Conservation (phyloP, 1,140 invertebrate genomes). For the Diploscapter pachys region DNA sequence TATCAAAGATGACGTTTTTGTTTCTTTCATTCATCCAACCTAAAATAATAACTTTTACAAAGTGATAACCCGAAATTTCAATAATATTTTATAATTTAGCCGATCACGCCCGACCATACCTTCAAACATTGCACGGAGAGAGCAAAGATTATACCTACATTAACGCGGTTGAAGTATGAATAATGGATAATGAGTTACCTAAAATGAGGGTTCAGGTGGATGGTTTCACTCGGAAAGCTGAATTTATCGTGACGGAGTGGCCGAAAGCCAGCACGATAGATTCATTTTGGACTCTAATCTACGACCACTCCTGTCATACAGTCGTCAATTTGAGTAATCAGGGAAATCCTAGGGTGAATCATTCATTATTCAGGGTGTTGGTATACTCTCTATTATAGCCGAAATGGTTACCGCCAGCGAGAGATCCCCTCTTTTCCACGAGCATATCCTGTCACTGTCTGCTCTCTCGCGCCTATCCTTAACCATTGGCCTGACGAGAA, state of each 20-base stretch:
- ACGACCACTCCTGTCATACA: conserved; percentile 93
- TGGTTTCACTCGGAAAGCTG: conserved; percentile 88
- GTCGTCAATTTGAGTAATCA: conserved; percentile 88
- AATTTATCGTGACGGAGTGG: conserved; percentile 90
- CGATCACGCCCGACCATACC: conserved; percentile 92
- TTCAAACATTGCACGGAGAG: conserved; percentile 82
- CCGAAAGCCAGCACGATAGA: conserved; percentile 82
- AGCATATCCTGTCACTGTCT: too few relatives aligned
- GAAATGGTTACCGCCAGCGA: too few relatives aligned
- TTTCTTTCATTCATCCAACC: too few relatives aligned
- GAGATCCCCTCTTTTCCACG: too few relatives aligned
- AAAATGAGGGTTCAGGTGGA: conserved; percentile 63
- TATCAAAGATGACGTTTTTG: too few relatives aligned
- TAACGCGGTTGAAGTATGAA: conserved; percentile 86
- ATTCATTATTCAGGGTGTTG: not conserved
- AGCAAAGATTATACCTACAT: conserved; percentile 96
- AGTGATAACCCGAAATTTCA: not conserved
- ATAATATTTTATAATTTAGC: conserved; percentile 65
- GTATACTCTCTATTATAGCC: too few relatives aligned
- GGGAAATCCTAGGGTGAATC: conserved; percentile 61
- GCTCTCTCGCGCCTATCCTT: too few relatives aligned
- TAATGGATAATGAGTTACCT: not conserved
- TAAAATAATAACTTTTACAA: too few relatives aligned
- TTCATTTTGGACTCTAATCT: conserved; percentile 94
- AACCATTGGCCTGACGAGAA: too few relatives aligned